Percentiles rank a stretch among this genome's conserved stretches.
Conservation (phyloP, 1,140 invertebrate genomes). For the Meloidogyne chitwoodi region DNA sequence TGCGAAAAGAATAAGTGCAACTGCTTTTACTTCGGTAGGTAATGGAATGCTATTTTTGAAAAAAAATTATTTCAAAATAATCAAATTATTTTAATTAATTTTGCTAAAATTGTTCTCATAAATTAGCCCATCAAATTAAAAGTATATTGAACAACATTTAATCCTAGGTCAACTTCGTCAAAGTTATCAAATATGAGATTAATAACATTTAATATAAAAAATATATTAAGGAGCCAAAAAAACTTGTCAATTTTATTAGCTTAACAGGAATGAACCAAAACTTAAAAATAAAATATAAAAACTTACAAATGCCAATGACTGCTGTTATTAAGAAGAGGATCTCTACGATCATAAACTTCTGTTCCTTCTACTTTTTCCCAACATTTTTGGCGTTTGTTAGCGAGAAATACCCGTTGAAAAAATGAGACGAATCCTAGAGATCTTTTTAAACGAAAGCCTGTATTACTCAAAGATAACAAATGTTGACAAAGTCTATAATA, state of each 20-base stretch:
- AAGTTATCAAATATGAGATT: too few species aligned
- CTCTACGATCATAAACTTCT: neutral
- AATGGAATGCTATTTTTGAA: constrained; percentile 6
- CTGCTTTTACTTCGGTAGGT: constrained; percentile 20
- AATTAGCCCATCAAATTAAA: too few species aligned
- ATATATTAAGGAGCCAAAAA: too few species aligned
- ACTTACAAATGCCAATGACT: neutral
- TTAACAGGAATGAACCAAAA: neutral
- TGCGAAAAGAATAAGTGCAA: constrained; percentile 21
- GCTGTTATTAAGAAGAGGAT: neutral
- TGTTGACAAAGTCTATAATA: neutral
- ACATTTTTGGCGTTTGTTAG: neutral
- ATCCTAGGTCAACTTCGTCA: too few species aligned
- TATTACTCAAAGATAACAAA: neutral
- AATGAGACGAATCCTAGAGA: neutral
- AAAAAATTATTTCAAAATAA: neutral
- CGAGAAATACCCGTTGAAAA: neutral
- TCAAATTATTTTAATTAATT: too few species aligned
- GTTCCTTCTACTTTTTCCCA: neutral
- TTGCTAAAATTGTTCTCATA: too few species aligned
- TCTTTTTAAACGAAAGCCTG: neutral
- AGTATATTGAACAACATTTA: too few species aligned
- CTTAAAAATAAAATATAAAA: neutral
- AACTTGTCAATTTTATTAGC: too few species aligned
- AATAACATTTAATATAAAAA: too few species aligned